Evolutionary conservation across 2,797 vertebrate species (phyloP), one percentile per base, ranked within the genome.

Genomic region (Alfaro cultratus): DNA sequence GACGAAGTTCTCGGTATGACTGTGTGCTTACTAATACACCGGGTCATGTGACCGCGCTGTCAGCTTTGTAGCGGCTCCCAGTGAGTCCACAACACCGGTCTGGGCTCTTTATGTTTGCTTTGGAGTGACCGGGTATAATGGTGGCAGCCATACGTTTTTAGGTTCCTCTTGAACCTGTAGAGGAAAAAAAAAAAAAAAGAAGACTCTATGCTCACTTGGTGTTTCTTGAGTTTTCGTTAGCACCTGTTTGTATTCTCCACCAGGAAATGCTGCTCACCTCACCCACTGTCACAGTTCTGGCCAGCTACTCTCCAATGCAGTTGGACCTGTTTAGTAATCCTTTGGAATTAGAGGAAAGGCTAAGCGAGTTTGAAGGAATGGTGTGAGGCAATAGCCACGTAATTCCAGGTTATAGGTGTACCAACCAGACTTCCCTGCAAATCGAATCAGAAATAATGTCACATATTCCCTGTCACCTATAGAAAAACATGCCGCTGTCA

Each of bases 1-100:
- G 91, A 87, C 90, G 85, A 77, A 84, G 80, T 89, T 83, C 21
- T 78, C 39, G 29, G 80, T 75, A 55, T 92, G 89, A 86, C 86
- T 85, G 75, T 76, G 84, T 82, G 39, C 74, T 76, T 71, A 64
- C 75, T 83, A 43, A 13, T 70, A 88, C 82, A 83, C 84, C 5
- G 60, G 36, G 89, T 94, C 91, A 90, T 85, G 91, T 93, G 91
- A 89, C 72, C 71, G 29, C 74, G 36, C 53, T 46, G 85, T 62
- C 70, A 47, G 77, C 34, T 84, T 49, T 68, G 82, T 70, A 23
- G 67, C n/a, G 53, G n/a, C 85, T 84, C 36, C 74, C n/a, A n/a
- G 64, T 70, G 77, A 87, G 80, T 86, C 85, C 85, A 79, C 87
- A 87, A 73, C 4, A 51, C 8, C 49, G 34, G 39, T 57, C 34